Evolutionary conservation across 2,113 vertebrate species (phyloP), one percentile per base, ranked within the genome.

Genomic region (Limnothrissa miodon): DNA sequence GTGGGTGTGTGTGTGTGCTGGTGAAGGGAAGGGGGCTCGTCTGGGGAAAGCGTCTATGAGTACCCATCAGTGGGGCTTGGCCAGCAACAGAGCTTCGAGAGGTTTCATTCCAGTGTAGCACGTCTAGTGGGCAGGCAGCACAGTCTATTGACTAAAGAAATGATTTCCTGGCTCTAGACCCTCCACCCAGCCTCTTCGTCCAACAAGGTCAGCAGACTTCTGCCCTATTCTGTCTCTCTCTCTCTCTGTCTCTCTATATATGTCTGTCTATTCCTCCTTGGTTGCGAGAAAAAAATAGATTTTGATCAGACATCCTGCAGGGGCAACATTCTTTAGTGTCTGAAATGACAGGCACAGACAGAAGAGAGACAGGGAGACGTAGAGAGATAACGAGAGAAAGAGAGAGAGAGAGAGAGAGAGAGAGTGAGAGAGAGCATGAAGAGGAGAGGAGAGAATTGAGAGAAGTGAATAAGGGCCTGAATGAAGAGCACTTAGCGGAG

Each of bases 181-280:
- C 90, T 86, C 44, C 85, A n/a, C 80, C 86, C 88, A 42, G 42
- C 39, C 83, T 66, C 83, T 91, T 83, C 91, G 78, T 33, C 89
- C 81, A 85, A 90, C 92, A 94, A 94, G 90, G 93, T 93, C 92
- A 93, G 91, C 88, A 59, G 90, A 92, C 89, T 92, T 93, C 92
- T 78, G 15, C 42, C 45, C 39, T 51, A 19, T 25, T 21, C 13
- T 39, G 46, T 44, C 13, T 62, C 48, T 39, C 29, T 33, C 5
- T 29, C 45, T 74, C 83, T 10, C 62, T 36, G 10, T 33, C 80
- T 19, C n/a, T 44, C 45, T 44, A 4, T 19, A 36, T 25, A 0
- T 44, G 1, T 13, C 51, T 36, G 25, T 62, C 25, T 36, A 17
- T 66, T 36, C 59, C 46, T 39, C 13, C 51, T 33, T 78, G 45